phyloP scores from a whole-genome alignment of 2,113 vertebrate species.

The Ophthalmotilapia sp. region DNA sequence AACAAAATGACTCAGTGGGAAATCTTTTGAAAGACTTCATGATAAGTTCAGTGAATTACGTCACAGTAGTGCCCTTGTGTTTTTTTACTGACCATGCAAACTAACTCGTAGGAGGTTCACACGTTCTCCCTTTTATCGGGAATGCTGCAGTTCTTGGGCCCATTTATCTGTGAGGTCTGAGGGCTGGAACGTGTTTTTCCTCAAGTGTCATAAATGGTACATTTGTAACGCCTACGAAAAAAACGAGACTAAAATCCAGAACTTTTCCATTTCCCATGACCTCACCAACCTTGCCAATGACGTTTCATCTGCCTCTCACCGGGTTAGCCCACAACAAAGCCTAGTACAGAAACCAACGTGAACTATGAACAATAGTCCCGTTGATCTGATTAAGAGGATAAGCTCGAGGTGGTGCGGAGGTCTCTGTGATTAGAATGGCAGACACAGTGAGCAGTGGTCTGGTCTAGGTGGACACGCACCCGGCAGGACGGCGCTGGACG shows the following conservation, averaged over 20 bases:
- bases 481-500: slow-evolving; percentile 16
- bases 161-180: not conserved
- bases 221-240: not conserved
- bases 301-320: not conserved
- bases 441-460: slow-evolving; percentile 1
- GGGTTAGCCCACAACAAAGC: not conserved
- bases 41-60: not conserved
- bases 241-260: not conserved
- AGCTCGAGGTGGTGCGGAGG: not conserved
- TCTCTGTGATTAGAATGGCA: slow-evolving; percentile 1
- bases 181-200: not conserved
- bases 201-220: not conserved
- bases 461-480: not conserved
- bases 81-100: not conserved
- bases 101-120: not conserved
- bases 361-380: not conserved
- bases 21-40: not conserved
- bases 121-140: not conserved
- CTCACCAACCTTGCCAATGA: not conserved
- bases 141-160: not conserved
- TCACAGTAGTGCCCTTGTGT: not conserved
- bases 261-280: not conserved
- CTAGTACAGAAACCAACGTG: not conserved
- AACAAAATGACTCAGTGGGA: not conserved
- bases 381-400: slow-evolving; percentile 39